Conservation (phyloP, 2,797 vertebrate species). For the Anguilla pacifica region DNA sequence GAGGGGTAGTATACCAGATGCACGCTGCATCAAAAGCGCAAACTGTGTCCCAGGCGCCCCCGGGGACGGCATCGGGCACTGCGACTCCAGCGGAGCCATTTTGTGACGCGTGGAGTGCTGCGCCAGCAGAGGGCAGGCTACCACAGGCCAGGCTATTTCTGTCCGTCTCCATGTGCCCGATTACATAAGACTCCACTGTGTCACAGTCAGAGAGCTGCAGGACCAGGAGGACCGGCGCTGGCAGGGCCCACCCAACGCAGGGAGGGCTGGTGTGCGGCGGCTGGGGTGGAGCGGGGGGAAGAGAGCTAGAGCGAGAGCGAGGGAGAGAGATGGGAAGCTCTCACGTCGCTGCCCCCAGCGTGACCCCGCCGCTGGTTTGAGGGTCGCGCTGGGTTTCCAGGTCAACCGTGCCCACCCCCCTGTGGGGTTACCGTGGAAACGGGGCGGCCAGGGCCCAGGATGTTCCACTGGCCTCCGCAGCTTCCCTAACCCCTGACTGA, state of each 20-base stretch:
- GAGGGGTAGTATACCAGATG: neutral
- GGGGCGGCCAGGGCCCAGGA: neutral
- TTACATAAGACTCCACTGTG: slow-evolving; percentile 67
- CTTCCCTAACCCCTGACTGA: neutral
- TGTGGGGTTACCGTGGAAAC: neutral
- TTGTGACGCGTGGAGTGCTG: slow-evolving; percentile 33
- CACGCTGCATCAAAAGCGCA: neutral
- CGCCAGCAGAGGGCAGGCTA: slow-evolving; percentile 68
- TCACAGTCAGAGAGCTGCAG: slow-evolving; percentile 67
- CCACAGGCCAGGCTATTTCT: slow-evolving; percentile 70
- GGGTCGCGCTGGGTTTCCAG: slow-evolving; percentile 1
- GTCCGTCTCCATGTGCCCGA: slow-evolving; percentile 69
- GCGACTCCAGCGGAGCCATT: slow-evolving; percentile 35
- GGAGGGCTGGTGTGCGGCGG: neutral
- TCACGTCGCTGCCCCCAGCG: neutral
- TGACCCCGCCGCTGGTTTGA: neutral
- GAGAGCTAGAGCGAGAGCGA: neutral
- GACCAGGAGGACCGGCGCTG: slow-evolving; percentile 31
- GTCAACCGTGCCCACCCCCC: neutral
- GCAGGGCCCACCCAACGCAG: neutral
- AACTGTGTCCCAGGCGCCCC: neutral
- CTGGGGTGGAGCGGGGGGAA: neutral
- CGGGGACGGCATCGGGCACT: neutral
- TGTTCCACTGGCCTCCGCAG: neutral
- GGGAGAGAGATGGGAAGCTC: neutral